Evolutionary conservation across 2,113 vertebrate species (phyloP).

Genomic region (Chaenogobius annularis): DNA sequence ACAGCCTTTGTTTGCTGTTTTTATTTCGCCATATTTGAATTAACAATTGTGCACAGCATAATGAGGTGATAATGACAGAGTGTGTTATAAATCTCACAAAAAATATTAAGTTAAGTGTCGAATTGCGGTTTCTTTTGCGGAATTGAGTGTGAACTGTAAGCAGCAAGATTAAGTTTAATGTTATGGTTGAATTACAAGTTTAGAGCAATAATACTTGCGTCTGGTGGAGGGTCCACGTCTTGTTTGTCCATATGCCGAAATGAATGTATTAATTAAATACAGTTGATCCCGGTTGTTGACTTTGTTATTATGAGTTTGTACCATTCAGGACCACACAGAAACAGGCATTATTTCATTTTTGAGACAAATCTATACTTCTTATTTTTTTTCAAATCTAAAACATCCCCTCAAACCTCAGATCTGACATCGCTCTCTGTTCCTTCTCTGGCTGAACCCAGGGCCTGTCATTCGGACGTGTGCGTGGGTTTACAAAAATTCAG

Average conservation of each 20-base stretch:
- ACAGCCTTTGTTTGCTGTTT: slow-evolving; percentile 13
- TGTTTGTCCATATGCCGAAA: too few relatives aligned
- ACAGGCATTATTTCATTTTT: background rate
- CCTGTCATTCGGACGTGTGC: slow-evolving; percentile 66
- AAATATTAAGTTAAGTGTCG: background rate
- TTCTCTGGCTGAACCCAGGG: slow-evolving; percentile 43
- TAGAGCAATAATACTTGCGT: too few relatives aligned
- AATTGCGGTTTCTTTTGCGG: background rate
- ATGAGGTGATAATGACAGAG: slow-evolving; percentile 24
- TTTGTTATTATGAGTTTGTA: background rate
- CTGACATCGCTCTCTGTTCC: slow-evolving; percentile 34
- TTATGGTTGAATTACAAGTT: background rate
- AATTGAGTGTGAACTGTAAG: background rate
- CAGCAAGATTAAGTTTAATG: background rate
- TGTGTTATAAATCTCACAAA: background rate
- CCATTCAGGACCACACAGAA: background rate
- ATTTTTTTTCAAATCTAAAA: background rate
- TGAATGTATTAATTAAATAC: background rate
- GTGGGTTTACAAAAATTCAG: slow-evolving; percentile 74
- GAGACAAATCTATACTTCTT: too few relatives aligned
- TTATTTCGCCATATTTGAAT: slow-evolving; percentile 41
- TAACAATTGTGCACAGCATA: slow-evolving; percentile 37
- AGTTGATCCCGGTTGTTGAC: background rate
- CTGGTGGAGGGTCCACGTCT: too few relatives aligned
- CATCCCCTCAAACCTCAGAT: slow-evolving; percentile 31